phyloP scores from a whole-genome alignment of 2,888 invertebrate species.

The Xylophagus ater region DNA sequence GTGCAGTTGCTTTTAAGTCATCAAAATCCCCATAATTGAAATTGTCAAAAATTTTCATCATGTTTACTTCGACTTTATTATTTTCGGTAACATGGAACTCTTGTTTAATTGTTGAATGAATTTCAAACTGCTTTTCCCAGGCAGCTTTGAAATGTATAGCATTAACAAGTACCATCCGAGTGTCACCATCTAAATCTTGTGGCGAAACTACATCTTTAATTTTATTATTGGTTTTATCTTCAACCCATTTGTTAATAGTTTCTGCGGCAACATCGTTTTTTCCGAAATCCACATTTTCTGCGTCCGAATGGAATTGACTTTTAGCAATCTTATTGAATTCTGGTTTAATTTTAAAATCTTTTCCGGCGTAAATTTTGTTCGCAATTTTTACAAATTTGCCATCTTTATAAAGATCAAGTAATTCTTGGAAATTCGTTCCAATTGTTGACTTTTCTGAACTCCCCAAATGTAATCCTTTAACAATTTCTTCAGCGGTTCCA shows the following conservation, averaged over 20 bases:
- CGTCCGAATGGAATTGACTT: conserved; percentile 51
- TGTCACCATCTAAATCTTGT: conserved; percentile 44
- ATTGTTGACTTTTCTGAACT: no score
- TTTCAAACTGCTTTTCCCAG: conserved; percentile 59
- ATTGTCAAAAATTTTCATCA: conserved; percentile 50
- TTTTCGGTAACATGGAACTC: conserved; percentile 51
- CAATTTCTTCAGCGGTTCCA: conserved; percentile 49
- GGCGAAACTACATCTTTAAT: conserved; percentile 63
- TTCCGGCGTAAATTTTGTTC: no score
- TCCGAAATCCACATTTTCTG: conserved; percentile 51
- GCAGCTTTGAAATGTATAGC: conserved; percentile 81
- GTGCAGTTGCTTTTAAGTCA: conserved; percentile 44
- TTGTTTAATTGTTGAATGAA: conserved; percentile 43
- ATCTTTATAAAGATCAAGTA: conserved; percentile 21
- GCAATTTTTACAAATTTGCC: no score
- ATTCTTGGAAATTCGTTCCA: no score
- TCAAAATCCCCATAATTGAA: conserved; percentile 41
- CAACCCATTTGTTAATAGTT: conserved; percentile 57
- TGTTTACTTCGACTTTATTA: conserved; percentile 53
- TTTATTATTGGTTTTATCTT: no score
- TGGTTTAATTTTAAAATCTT: conserved; percentile 41
- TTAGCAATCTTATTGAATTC: conserved; percentile 46
- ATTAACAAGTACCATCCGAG: conserved; percentile 65
- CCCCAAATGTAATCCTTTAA: conserved; percentile 45
- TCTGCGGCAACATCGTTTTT: no score